Conservation (phyloP, 2,797 vertebrate genomes). For the Enteromius afrohamiltoni region DNA sequence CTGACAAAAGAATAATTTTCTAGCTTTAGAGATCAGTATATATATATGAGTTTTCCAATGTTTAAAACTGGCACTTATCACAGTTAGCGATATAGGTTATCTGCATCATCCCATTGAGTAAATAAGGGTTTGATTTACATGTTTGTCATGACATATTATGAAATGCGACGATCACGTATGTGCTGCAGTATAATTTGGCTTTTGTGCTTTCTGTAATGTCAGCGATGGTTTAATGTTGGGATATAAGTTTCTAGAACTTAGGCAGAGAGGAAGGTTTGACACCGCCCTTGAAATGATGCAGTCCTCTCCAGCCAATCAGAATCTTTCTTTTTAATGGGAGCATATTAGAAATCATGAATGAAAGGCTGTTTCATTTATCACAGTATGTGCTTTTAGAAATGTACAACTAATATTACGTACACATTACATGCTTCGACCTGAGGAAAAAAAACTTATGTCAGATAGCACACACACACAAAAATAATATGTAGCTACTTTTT, state of each 20-base stretch:
- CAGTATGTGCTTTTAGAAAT: neutral
- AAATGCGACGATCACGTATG: neutral
- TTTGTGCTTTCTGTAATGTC: neutral
- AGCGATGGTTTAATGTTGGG: neutral
- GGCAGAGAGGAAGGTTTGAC: neutral
- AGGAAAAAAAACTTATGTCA: neutral
- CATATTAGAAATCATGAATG: slow-evolving; percentile 30
- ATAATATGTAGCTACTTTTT: slow-evolving; percentile 5
- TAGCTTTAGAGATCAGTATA: neutral
- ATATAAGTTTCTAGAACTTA: neutral
- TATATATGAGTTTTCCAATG: too few relatives aligned
- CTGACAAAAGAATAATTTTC: neutral
- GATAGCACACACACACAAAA: neutral
- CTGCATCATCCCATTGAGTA: neutral
- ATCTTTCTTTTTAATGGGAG: neutral
- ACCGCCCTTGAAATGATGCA: slow-evolving; percentile 15
- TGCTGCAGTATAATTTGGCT: neutral
- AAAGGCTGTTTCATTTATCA: slow-evolving; percentile 10
- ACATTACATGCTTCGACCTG: neutral
- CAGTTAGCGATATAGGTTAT: neutral
- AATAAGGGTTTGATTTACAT: neutral
- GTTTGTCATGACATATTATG: neutral
- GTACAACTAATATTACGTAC: slow-evolving; percentile 1
- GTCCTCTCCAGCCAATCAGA: slow-evolving; percentile 22
- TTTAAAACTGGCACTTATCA: neutral